Conservation (phyloP, 2,113 vertebrate species). For the Equus quagga region DNA sequence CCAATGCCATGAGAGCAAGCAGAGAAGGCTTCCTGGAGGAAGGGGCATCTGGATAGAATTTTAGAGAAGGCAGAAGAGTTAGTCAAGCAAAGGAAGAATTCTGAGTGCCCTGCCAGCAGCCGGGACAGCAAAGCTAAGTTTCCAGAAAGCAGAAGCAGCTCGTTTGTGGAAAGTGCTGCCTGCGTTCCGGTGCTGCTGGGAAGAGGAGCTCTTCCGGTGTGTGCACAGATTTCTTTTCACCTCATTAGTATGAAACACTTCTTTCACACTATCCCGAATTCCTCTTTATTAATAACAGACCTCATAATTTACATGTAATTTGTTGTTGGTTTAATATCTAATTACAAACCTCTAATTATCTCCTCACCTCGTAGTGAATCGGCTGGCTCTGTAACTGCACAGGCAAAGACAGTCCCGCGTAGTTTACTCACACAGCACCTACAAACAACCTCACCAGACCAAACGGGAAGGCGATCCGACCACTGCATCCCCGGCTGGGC, state of each 20-base stretch:
- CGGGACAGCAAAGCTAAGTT: fast-evolving
- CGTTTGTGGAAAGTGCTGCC: fast-evolving
- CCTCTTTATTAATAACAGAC: background rate
- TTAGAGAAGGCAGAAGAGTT: too few relatives aligned
- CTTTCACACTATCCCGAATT: background rate
- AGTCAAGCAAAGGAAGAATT: background rate
- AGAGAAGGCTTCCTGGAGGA: background rate
- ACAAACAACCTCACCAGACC: background rate
- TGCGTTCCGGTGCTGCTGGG: background rate
- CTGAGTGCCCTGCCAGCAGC: fast-evolving
- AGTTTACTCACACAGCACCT: fast-evolving
- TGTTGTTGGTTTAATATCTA: background rate
- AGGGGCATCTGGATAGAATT: background rate
- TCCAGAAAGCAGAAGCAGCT: background rate
- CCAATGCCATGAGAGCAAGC: background rate
- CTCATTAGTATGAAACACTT: background rate
- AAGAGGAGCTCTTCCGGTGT: background rate
- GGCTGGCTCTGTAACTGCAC: background rate
- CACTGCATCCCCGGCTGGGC: fast-evolving
- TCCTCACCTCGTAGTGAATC: background rate
- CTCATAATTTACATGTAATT: background rate
- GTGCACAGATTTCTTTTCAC: background rate
- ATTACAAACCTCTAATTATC: background rate
- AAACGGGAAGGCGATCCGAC: background rate
- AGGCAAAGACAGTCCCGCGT: background rate